Evolutionary conservation across 2,113 vertebrate genomes (phyloP).

Genomic region (Channa argus): DNA sequence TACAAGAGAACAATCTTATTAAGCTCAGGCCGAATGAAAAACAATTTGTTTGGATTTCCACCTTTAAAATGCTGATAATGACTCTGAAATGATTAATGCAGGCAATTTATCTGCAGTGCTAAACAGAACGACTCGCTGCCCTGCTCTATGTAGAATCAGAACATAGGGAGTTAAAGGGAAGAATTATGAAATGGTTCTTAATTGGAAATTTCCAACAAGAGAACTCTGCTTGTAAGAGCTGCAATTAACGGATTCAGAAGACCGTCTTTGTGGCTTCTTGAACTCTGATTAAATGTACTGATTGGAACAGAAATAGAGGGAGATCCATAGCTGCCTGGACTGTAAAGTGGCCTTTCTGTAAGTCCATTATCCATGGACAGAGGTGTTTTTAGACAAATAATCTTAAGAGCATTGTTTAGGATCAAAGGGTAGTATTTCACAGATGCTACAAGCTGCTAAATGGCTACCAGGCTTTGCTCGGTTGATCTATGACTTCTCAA

Average conservation of each 20-base stretch:
- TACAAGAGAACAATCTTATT: slow-evolving; percentile 66
- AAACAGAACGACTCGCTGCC: slow-evolving; percentile 60
- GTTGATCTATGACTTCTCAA: neutral
- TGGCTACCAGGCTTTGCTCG: neutral
- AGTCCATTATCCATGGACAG: slow-evolving; percentile 52
- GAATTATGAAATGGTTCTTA: slow-evolving; percentile 62
- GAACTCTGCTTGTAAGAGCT: slow-evolving; percentile 60
- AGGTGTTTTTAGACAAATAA: slow-evolving; percentile 40
- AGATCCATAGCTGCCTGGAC: slow-evolving; percentile 54
- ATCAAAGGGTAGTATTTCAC: slow-evolving; percentile 37
- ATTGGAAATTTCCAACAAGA: slow-evolving; percentile 74
- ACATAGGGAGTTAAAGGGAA: slow-evolving; percentile 24
- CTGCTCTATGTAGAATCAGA: slow-evolving; percentile 39
- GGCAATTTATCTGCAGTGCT: slow-evolving; percentile 66
- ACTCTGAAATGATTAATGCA: slow-evolving; percentile 79
- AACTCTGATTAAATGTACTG: slow-evolving; percentile 72
- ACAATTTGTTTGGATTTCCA: slow-evolving; percentile 76
- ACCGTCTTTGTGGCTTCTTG: slow-evolving; percentile 50
- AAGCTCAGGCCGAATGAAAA: slow-evolving; percentile 63
- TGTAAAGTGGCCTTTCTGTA: slow-evolving; percentile 55
- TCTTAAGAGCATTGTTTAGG: slow-evolving; percentile 34
- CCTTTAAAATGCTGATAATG: slow-evolving; percentile 75
- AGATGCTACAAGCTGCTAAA: slow-evolving; percentile 11
- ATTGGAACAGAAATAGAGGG: slow-evolving; percentile 55
- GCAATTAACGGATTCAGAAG: slow-evolving; percentile 77